Percentiles rank a stretch among this genome's conserved stretches.
Conservation (phyloP, 2,888 invertebrate genomes). For the Sabellastarte sp. region DNA sequence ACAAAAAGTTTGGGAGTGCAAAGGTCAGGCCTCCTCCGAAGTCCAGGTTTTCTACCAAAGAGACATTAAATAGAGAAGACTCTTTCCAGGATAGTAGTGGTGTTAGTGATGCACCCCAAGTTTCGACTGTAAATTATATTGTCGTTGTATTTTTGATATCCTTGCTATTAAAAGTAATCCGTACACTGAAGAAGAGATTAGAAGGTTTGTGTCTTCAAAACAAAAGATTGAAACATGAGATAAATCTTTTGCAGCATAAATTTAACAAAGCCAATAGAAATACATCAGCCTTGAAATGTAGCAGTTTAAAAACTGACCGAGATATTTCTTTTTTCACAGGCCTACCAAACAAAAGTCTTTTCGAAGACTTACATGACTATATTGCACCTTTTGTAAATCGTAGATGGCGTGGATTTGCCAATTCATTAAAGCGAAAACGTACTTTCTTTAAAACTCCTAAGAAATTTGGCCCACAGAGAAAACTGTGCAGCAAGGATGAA, state of each 20-base stretch:
- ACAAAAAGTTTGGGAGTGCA: no score
- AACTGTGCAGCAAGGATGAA: no score
- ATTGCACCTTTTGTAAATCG: neutral
- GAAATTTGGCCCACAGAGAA: conserved; percentile 5
- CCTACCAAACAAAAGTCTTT: neutral
- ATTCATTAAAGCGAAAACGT: neutral
- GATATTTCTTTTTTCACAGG: conserved; percentile 2
- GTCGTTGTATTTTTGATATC: neutral
- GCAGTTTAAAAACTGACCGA: neutral
- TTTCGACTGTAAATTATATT: no score
- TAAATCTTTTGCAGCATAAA: neutral
- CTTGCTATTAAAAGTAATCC: neutral
- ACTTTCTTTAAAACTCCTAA: neutral
- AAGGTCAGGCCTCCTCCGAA: no score
- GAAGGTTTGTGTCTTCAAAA: neutral
- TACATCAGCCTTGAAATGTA: neutral
- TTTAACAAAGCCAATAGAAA: neutral
- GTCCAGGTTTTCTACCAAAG: no score
- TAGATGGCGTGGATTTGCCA: neutral
- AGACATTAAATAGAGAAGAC: no score
- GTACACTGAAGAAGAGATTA: neutral
- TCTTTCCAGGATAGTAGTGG: no score
- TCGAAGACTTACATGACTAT: neutral
- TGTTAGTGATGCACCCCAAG: no score
- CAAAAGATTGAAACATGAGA: neutral